Percentiles rank a stretch among this genome's conserved stretches.
These are phyloP conservation scores for Apolygus lucorum DNA, from an alignment of 1,140 invertebrate genomes.

Conservation along the genomic window DNA sequence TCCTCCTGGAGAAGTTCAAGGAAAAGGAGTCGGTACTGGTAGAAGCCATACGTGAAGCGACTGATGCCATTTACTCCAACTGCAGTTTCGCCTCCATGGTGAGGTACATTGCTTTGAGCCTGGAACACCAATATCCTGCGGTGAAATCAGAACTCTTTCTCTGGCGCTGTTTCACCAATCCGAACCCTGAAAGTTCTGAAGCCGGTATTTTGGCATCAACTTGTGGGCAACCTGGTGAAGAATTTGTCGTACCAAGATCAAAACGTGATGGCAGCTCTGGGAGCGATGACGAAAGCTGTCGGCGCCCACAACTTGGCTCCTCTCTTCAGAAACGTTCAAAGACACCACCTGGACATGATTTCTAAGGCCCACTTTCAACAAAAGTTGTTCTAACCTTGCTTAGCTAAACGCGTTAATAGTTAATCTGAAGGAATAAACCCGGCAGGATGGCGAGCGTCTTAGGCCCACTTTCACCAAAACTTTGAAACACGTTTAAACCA, in stretches of 20 bases:
- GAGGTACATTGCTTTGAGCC: not conserved
- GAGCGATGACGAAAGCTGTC: not conserved
- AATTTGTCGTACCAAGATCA: not conserved
- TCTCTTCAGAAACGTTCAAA: too few species aligned
- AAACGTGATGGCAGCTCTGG: not conserved
- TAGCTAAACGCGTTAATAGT: too few species aligned
- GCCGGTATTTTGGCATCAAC: not conserved
- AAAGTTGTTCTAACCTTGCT: too few species aligned
- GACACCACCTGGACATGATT: too few species aligned
- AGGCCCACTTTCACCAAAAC: too few species aligned
- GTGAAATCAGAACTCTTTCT: not conserved
- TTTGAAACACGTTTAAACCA: too few species aligned
- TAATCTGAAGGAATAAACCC: too few species aligned
- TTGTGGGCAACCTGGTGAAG: not conserved
- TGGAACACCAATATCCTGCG: not conserved
- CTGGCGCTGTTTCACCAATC: not conserved
- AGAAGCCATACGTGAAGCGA: slow-evolving; percentile 69
- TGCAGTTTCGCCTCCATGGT: slow-evolving; percentile 44
- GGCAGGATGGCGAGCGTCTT: too few species aligned
- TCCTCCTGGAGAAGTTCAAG: slow-evolving; percentile 90
- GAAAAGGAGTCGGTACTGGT: slow-evolving; percentile 94
- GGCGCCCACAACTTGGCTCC: too few species aligned
- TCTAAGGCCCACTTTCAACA: too few species aligned
- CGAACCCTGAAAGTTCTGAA: not conserved
- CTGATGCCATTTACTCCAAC: slow-evolving; percentile 77